Base-by-base conservation (phyloP, 2,797 vertebrate genomes). In the Sebastes hubbsi region DNA sequence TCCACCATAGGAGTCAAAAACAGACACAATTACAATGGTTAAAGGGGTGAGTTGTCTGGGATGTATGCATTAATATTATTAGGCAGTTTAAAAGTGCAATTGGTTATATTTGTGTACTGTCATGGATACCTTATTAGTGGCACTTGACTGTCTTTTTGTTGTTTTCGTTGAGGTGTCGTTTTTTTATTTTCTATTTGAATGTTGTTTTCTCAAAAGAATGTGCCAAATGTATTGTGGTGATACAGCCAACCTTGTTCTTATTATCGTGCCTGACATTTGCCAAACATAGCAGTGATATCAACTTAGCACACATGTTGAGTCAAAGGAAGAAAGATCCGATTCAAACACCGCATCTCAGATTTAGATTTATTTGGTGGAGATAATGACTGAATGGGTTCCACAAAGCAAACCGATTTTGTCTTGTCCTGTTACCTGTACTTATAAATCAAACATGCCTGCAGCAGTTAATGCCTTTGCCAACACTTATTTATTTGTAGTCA, bases 11-110 rank as follows among this genome's bases (percentile, higher is more conserved):
- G 79, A 81, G 78, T 90, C 77, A 73, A 90, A 72, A 92, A 87
- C 83, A 88, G 84, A 91, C 86, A 83, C 69, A 91, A 88, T 82
- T 85, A 85, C 71, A 89, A 75, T 65, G 71, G 84, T 80, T 52
- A n/a, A 82, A 85, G 85, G 64, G 82, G 84, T 85, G 80, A 88
- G 88, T 88, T 88, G 85, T 93, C 88, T 93, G 85, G 77, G 91
- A 92, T 91, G 89, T 93, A 90, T 89, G 94, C 91, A 94, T 94
- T 95, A 78, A 93, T 94, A 91, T 92, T 91, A 89, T 91, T 92
- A 91, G 90, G 91, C 92, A 94, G 93, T 94, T 94, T 92, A 90
- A 95, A 95, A 95, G 94, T 96, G 95, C 95, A 96, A 95, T 94
- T 92, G 91, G 92, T 95, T 96, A 92, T 89, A 89, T 93, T 95